Base-by-base conservation (phyloP, 2,888 invertebrate genomes). In the Zaprionus lineosus region DNA sequence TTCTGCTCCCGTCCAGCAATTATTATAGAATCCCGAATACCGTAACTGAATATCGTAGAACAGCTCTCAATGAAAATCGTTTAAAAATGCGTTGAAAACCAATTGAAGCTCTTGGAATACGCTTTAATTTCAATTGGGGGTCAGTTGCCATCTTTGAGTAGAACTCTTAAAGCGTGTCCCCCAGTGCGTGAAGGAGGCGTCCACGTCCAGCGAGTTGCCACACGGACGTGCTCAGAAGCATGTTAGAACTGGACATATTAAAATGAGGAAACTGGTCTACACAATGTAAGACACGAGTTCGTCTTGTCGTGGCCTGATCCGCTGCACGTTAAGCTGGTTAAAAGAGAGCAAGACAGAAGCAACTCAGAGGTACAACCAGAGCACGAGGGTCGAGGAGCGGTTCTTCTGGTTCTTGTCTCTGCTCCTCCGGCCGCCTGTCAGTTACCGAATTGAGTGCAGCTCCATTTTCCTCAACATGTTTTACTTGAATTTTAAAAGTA, bases 361-460 rank as follows among this genome's bases (percentile, higher is more conserved):
- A 3, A 46, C 11, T 16, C 31, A 36, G 56, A 57, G 29, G 34
- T 43, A 19, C n/a, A n/a, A 34, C 6, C 14, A 19, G 36, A 9
- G 15, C 21, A 67, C 60, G 51, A 60, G 48, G 51, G 33, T 37
- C 47, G 31, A n/a, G n/a, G n/a, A n/a, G n/a, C n/a, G n/a, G n/a
- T n/a, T 48, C 40, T 16, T 26, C 11, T 29, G 16, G 31, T 71
- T n/a, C n/a, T n/a, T 47, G 52, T 48, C 41, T 48, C 65, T 56
- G 48, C 29, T 44, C 41, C 34, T 66, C 51, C 15, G 58, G 58
- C 48, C 46, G 78, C 34, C 76, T 63, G 84, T 67, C 84, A 66
- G 84, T 76, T 86, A 79, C 86, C 86, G 79, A 84, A 86, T 76
- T 76, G 84, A 84, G 83, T 85, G 84, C 84, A 86, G 41, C 73